Evolutionary conservation across 2,888 invertebrate genomes (phyloP).

Genomic region (Troides helena): DNA sequence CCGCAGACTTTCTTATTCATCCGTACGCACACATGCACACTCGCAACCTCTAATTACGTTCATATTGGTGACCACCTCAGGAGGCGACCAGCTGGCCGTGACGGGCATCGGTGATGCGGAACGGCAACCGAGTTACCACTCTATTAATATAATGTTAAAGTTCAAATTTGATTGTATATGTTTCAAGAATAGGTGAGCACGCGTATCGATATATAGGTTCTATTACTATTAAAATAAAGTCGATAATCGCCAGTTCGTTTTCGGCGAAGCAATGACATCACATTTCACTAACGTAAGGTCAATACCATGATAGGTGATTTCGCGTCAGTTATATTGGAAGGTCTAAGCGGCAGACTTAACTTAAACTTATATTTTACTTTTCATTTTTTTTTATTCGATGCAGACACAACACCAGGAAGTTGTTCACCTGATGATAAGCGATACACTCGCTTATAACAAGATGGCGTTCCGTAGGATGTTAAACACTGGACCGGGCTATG

Average conservation of each 20-base stretch:
- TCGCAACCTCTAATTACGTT: constrained; percentile 71
- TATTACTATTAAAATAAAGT: constrained; percentile 53
- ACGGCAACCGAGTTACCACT: constrained; percentile 34
- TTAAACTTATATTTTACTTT: no score
- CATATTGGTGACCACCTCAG: constrained; percentile 73
- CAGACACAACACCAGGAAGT: no score
- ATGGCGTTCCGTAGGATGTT: no score
- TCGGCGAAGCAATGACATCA: constrained; percentile 56
- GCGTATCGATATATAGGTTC: constrained; percentile 55
- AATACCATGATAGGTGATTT: constrained; percentile 70
- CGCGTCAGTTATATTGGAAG: constrained; percentile 59
- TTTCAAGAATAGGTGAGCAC: constrained; percentile 51
- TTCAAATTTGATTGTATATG: constrained; percentile 34
- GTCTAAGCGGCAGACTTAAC: constrained; percentile 30
- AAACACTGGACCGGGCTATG: no score
- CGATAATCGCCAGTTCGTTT: constrained; percentile 46
- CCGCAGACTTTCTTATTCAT: constrained; percentile 62
- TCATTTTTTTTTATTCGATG: no score
- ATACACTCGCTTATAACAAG: no score
- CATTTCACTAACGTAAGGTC: constrained; percentile 59
- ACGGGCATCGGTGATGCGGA: constrained; percentile 65
- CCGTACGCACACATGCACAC: constrained; percentile 42
- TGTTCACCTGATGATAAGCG: no score
- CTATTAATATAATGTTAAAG: constrained; percentile 30
- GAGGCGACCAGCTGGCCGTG: constrained; percentile 67